Conservation (phyloP, 2,797 vertebrate species). For the Sebastes iracundus region DNA sequence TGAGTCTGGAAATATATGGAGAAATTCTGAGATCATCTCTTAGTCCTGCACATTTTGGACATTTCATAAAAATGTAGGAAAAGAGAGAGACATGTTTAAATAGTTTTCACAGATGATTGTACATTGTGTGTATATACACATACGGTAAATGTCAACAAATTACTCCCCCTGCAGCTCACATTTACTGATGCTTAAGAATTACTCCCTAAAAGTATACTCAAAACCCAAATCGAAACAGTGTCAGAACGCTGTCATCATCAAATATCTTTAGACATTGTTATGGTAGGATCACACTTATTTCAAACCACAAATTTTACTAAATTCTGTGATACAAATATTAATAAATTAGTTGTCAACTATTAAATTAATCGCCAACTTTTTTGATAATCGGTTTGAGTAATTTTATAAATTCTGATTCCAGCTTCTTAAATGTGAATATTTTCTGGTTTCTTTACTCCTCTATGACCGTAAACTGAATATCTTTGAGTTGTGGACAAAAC, state of each 20-base stretch:
- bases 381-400: no score
- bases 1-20: not conserved
- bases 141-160: not conserved
- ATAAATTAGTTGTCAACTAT: no score
- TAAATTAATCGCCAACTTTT: no score
- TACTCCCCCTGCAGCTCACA: not conserved
- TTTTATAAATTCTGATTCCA: no score
- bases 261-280: not conserved
- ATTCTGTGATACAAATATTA: not conserved
- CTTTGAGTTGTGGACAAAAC: no score
- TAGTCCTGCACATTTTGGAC: not conserved
- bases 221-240: not conserved
- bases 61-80: not conserved
- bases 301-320: not conserved
- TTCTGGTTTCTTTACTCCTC: no score
- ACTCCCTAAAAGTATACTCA: not conserved
- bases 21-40: not conserved
- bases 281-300: not conserved
- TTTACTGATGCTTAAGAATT: not conserved
- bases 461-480: no score
- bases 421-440: no score
- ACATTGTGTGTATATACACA: not conserved
- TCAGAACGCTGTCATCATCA: not conserved
- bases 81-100: not conserved
- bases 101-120: not conserved